Evolutionary conservation across 2,888 invertebrate species (phyloP).

Genomic region (Macrophya annulata): DNA sequence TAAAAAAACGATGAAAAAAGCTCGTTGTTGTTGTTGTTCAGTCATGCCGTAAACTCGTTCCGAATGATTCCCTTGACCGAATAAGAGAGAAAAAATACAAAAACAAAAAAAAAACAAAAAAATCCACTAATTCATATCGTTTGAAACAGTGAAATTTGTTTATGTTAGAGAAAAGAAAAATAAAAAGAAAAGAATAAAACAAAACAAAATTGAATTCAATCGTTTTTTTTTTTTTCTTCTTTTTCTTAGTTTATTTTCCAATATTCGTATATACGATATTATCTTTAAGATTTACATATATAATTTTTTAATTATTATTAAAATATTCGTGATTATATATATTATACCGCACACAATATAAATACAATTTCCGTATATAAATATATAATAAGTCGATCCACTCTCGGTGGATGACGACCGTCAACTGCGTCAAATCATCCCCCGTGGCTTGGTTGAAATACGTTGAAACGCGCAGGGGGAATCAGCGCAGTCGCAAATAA

Average conservation of each 20-base stretch:
- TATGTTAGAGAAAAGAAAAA: neutral
- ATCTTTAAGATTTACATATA: no score
- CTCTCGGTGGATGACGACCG: conserved; percentile 38
- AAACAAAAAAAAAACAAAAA: no score
- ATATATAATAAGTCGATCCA: neutral
- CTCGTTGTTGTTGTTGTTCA: neutral
- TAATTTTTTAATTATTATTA: no score
- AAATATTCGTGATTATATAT: no score
- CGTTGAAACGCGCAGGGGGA: conserved; percentile 26
- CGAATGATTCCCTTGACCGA: neutral
- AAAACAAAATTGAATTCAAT: no score
- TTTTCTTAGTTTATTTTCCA: no score
- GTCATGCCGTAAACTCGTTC: conserved; percentile 22
- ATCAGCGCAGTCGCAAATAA: conserved; percentile 30
- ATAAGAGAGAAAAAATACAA: no score
- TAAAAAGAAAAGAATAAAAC: no score
- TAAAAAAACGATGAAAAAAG: neutral
- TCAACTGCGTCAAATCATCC: conserved; percentile 45
- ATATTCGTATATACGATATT: no score
- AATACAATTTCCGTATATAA: neutral
- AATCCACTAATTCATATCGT: conserved; percentile 25
- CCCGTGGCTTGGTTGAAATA: neutral
- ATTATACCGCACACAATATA: conserved; percentile 5
- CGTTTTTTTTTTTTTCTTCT: no score
- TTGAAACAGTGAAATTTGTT: neutral